A percentile compares a stretch with the other conserved stretches of the same genome.
phyloP scores from a whole-genome alignment of 2,888 invertebrate genomes.

The Fragum whitleyi region DNA sequence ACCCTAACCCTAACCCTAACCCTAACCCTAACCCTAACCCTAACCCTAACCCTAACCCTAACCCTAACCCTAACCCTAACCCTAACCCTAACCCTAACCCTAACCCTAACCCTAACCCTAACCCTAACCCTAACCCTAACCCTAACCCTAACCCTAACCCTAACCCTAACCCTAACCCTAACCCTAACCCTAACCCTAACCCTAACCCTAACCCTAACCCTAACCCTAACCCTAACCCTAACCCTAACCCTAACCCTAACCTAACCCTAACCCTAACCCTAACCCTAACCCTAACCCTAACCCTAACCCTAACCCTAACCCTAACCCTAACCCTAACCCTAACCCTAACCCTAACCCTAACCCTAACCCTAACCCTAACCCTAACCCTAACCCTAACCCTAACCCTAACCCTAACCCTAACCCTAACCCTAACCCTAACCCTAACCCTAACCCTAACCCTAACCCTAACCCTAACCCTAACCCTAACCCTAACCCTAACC shows the following conservation, averaged over 20 bases:
- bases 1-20: constrained; percentile 55
- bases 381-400: constrained; percentile 62
- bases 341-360: constrained; percentile 62
- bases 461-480: constrained; percentile 67
- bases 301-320: constrained; percentile 54
- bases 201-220: constrained; percentile 61
- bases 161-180: constrained; percentile 54
- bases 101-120: constrained; percentile 71
- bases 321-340: constrained; percentile 54
- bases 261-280: too few relatives aligned
- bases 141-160: constrained; percentile 48
- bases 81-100: constrained; percentile 71
- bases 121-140: constrained; percentile 60
- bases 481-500: constrained; percentile 69
- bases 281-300: constrained; percentile 62
- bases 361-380: constrained; percentile 67
- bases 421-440: constrained; percentile 65
- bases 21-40: constrained; percentile 54
- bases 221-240: constrained; percentile 60
- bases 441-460: constrained; percentile 65
- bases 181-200: constrained; percentile 53
- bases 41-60: constrained; percentile 59
- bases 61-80: constrained; percentile 65
- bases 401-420: constrained; percentile 59
- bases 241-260: constrained; percentile 67